Conservation (phyloP, 2,113 vertebrate species). For the Phaethon lepturus region DNA sequence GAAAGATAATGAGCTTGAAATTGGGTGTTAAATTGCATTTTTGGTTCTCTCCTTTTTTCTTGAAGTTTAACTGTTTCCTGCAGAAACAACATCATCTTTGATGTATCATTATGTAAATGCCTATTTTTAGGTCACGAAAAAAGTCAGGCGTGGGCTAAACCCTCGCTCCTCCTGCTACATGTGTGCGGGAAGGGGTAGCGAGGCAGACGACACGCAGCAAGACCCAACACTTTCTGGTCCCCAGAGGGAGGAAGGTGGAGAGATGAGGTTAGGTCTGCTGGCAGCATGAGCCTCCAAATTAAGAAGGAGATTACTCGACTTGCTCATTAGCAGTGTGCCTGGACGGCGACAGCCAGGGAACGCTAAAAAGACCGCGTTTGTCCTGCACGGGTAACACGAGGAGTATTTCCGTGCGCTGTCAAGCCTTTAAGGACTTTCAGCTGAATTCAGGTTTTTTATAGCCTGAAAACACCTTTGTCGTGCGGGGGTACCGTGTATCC, state of each 20-base stretch:
- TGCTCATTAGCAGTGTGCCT: not conserved
- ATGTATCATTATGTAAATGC: slow-evolving; percentile 73
- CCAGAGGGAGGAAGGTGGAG: not conserved
- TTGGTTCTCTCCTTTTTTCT: slow-evolving; percentile 79
- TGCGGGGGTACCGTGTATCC: not conserved
- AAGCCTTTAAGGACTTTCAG: not conserved
- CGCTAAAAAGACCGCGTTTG: not conserved
- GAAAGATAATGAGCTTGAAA: slow-evolving; percentile 92
- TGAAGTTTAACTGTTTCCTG: slow-evolving; percentile 86
- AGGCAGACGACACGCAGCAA: not conserved
- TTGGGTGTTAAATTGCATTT: slow-evolving; percentile 90
- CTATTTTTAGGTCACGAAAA: slow-evolving; percentile 71
- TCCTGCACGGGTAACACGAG: fast-evolving
- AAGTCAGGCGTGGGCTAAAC: not conserved
- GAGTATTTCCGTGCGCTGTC: not conserved
- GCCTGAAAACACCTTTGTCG: not conserved
- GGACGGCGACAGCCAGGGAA: not conserved
- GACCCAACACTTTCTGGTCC: not conserved
- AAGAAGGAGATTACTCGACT: not conserved
- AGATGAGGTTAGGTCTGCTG: not conserved
- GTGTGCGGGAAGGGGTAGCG: not conserved
- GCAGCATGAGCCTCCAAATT: slow-evolving; percentile 6
- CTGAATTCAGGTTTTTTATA: not conserved
- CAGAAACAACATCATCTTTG: slow-evolving; percentile 77
- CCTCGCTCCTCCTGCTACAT: not conserved